A percentile compares a stretch with the other conserved stretches of the same genome.
These are phyloP conservation scores for Centropyge bicolor DNA, from an alignment of 2,797 vertebrate genomes.

Conservation along the genomic window DNA sequence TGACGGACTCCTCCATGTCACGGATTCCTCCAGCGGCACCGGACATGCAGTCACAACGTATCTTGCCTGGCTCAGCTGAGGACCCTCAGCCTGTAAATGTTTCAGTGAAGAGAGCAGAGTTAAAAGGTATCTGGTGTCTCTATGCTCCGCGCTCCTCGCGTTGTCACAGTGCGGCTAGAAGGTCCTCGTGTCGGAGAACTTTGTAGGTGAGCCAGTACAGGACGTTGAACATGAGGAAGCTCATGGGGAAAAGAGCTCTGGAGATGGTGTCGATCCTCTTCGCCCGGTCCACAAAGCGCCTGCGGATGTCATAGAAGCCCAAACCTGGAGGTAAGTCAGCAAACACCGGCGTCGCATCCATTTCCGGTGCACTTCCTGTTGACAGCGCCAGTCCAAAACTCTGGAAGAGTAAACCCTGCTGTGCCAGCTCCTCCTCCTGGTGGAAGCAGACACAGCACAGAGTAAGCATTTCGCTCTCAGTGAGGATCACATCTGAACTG, in stretches of 20 bases:
- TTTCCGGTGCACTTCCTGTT: conserved; percentile 78
- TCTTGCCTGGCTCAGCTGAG: conserved; percentile 51
- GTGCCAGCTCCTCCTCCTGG: conserved; percentile 91
- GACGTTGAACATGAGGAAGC: conserved; percentile 95
- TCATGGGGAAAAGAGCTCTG: conserved; percentile 92
- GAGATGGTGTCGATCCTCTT: conserved; percentile 96
- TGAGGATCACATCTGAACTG: neutral
- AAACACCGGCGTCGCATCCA: conserved; percentile 86
- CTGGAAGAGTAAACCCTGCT: conserved; percentile 88
- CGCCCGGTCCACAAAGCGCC: conserved; percentile 89
- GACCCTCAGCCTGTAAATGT: conserved; percentile 64
- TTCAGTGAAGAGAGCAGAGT: conserved; percentile 57
- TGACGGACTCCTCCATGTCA: conserved; percentile 45
- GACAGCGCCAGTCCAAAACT: conserved; percentile 87
- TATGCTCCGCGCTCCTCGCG: conserved; percentile 21
- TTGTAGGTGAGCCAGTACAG: conserved; percentile 97
- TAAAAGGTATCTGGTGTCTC: conserved; percentile 41
- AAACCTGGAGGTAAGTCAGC: conserved; percentile 83
- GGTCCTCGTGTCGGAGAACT: conserved; percentile 90
- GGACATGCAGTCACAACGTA: conserved; percentile 64
- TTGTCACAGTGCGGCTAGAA: conserved; percentile 82
- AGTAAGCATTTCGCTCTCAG: conserved; percentile 18
- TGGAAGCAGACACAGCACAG: conserved; percentile 41
- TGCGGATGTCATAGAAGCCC: conserved; percentile 85
- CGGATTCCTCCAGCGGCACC: conserved; percentile 34